A percentile compares a stretch with the other conserved stretches of the same genome.
Conservation (phyloP, 2,888 invertebrate species). For the Halocaridina rubra region DNA sequence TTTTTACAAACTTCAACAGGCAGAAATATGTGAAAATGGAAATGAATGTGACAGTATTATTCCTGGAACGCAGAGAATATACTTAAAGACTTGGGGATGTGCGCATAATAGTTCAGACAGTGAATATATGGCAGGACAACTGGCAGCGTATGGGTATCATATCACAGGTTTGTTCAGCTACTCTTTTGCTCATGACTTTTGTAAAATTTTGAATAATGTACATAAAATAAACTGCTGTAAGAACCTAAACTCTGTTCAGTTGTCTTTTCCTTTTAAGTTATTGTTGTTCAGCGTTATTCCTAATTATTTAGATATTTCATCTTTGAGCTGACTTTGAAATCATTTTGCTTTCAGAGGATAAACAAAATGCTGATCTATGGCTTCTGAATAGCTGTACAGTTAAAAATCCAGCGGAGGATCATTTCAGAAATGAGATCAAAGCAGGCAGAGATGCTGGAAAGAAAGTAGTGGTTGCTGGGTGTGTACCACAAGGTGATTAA, state of each 20-base stretch:
- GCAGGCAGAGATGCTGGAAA: conserved; percentile 80
- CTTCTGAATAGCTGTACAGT: conserved; percentile 97
- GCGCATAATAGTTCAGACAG: conserved; percentile 97
- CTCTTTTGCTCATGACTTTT: too few relatives aligned
- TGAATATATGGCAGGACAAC: conserved; percentile 97
- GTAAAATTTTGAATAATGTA: too few relatives aligned
- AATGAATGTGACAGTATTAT: conserved; percentile 68
- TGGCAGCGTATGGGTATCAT: conserved; percentile 88
- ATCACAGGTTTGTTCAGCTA: conserved; percentile 75
- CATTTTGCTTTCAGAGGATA: conserved; percentile 76
- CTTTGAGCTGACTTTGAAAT: too few relatives aligned
- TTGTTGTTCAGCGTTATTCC: too few relatives aligned
- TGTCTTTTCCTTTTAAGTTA: too few relatives aligned
- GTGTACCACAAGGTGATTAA: conserved; percentile 71
- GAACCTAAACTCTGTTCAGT: too few relatives aligned
- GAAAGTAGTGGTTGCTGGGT: conserved; percentile 94
- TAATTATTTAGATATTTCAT: too few relatives aligned
- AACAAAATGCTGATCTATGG: conserved; percentile 89
- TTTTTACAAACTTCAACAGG: too few relatives aligned
- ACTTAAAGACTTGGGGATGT: conserved; percentile 96
- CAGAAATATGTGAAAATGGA: background rate
- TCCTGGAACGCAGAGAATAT: conserved; percentile 81
- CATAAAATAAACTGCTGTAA: too few relatives aligned
- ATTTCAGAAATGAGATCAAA: conserved; percentile 86
- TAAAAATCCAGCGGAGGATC: conserved; percentile 96